Conservation (phyloP, 2,888 invertebrate genomes). For the Hirtodrosophila trivittata region DNA sequence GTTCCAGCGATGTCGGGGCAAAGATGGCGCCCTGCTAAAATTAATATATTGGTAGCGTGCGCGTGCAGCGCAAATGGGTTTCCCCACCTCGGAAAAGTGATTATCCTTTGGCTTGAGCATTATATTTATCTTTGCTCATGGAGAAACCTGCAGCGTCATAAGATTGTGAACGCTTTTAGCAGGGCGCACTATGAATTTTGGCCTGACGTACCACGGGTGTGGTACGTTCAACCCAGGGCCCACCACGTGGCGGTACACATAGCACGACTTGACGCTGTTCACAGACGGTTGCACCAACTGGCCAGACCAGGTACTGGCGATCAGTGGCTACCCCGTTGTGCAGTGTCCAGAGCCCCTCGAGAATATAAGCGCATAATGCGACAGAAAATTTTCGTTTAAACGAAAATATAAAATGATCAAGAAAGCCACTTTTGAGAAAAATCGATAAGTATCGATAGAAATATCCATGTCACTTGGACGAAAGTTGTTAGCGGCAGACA, state of each 20-base stretch:
- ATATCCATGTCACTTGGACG: constrained; percentile 7
- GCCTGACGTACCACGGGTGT: constrained; percentile 81
- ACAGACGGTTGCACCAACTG: constrained; percentile 83
- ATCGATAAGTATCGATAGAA: too few species aligned
- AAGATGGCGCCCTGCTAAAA: constrained; percentile 63
- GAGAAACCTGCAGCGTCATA: constrained; percentile 79
- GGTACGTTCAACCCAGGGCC: constrained; percentile 81
- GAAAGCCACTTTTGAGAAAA: too few species aligned
- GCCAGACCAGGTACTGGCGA: constrained; percentile 82
- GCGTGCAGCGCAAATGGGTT: constrained; percentile 56
- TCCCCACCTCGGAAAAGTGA: constrained; percentile 29
- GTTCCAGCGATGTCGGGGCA: constrained; percentile 10
- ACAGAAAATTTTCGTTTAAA: constrained; percentile 10
- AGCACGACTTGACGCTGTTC: constrained; percentile 82
- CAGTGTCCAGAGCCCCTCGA: constrained; percentile 82
- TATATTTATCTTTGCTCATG: constrained; percentile 22
- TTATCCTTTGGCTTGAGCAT: constrained; percentile 1
- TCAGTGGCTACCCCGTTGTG: constrained; percentile 83
- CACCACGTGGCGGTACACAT: constrained; percentile 83
- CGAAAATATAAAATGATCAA: constrained; percentile 15
- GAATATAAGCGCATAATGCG: constrained; percentile 29
- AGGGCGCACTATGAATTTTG: constrained; percentile 83
- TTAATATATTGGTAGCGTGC: constrained; percentile 9
- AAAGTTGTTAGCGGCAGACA: not conserved
- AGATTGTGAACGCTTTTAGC: constrained; percentile 63